phyloP scores from a whole-genome alignment of 2,797 vertebrate genomes.

The Fringilla coelebs region DNA sequence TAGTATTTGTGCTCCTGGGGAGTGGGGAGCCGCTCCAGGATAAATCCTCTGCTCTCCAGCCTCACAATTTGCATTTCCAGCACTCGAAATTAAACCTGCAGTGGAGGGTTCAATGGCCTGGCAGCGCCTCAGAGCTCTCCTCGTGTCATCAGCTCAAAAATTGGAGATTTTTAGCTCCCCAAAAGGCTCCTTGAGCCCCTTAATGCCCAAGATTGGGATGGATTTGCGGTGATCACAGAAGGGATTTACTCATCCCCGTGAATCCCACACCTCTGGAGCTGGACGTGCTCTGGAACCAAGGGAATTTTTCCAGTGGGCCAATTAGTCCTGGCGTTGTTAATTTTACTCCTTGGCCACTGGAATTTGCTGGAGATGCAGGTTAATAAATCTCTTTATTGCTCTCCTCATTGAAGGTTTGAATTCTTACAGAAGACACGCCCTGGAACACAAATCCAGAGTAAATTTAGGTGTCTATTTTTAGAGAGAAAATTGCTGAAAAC shows the following conservation, averaged over 20 bases:
- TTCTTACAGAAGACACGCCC: neutral
- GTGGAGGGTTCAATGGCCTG: neutral
- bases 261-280: neutral
- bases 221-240: neutral
- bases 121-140: neutral
- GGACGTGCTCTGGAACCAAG: neutral
- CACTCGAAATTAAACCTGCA: neutral
- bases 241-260: neutral
- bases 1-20: neutral
- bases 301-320: neutral
- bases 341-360: neutral
- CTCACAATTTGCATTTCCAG: neutral
- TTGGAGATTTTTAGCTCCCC: rapidly evolving
- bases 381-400: neutral
- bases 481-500: neutral
- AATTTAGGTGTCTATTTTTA: neutral
- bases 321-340: neutral
- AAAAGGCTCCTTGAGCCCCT: neutral
- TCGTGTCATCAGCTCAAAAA: neutral
- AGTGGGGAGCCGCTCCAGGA: neutral
- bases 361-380: neutral
- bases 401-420: neutral
- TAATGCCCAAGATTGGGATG: neutral
- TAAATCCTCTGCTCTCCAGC: neutral
- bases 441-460: neutral